A percentile compares a stretch with the other conserved stretches of the same genome.
phyloP scores from a whole-genome alignment of 2,797 vertebrate genomes.

The Salmo trutta region DNA sequence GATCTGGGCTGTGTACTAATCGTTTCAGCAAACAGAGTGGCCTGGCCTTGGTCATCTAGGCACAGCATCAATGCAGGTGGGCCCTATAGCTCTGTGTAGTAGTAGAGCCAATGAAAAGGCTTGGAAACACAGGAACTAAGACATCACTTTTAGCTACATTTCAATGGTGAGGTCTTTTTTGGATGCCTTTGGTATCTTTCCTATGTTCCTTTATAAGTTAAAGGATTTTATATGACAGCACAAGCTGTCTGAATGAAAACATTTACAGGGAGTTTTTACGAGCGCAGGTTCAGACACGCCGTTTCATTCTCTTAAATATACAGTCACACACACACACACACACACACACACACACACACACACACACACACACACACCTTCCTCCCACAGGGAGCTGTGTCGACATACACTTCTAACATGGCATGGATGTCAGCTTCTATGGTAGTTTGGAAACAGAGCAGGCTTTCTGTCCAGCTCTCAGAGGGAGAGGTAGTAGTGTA shows the following conservation, averaged over 20 bases:
- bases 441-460: neutral
- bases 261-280: slow-evolving; percentile 19
- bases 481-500: neutral
- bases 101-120: neutral
- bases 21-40: neutral
- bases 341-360: slow-evolving; percentile 2
- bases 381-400: slow-evolving; percentile 16
- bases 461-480: slow-evolving; percentile 12
- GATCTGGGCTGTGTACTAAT: neutral
- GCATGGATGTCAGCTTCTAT: neutral
- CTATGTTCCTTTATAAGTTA: neutral
- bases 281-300: slow-evolving; percentile 17
- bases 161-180: neutral
- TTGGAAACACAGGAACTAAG: neutral
- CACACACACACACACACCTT: slow-evolving; percentile 22
- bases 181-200: neutral
- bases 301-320: neutral
- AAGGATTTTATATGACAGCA: neutral
- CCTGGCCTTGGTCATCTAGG: neutral
- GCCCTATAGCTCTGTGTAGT: neutral
- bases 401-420: neutral
- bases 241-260: slow-evolving; percentile 3
- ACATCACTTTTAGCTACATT: neutral
- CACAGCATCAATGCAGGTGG: neutral
- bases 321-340: neutral